Conservation (phyloP, 2,888 invertebrate genomes). For the Conomelus anceps region DNA sequence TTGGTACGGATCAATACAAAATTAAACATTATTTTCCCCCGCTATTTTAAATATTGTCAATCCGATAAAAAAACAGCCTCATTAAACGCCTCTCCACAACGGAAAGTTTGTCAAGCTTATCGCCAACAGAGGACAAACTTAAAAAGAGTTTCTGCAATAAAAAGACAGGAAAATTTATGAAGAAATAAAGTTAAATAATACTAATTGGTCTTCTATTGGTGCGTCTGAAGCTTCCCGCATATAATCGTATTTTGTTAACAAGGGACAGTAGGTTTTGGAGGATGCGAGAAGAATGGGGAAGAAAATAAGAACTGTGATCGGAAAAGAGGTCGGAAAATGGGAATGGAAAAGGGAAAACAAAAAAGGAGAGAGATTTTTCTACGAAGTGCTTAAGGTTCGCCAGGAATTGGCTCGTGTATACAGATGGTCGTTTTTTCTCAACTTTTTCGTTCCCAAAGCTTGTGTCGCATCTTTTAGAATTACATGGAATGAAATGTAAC, state of each 20-base stretch:
- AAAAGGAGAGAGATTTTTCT: neutral
- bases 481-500: neutral
- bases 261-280: neutral
- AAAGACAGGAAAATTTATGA: neutral
- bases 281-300: neutral
- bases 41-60: no score
- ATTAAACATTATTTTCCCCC: no score
- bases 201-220: neutral
- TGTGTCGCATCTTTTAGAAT: neutral
- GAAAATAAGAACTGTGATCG: neutral
- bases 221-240: neutral
- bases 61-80: no score
- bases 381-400: neutral
- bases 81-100: neutral
- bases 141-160: neutral
- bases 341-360: neutral
- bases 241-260: neutral
- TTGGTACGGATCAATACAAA: no score
- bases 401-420: neutral
- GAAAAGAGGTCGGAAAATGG: neutral
- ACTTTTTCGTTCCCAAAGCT: neutral
- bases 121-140: neutral
- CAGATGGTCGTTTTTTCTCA: neutral
- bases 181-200: neutral
- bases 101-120: neutral